Conservation (phyloP, 1,140 invertebrate genomes). For the Lordiphosa collinella region DNA sequence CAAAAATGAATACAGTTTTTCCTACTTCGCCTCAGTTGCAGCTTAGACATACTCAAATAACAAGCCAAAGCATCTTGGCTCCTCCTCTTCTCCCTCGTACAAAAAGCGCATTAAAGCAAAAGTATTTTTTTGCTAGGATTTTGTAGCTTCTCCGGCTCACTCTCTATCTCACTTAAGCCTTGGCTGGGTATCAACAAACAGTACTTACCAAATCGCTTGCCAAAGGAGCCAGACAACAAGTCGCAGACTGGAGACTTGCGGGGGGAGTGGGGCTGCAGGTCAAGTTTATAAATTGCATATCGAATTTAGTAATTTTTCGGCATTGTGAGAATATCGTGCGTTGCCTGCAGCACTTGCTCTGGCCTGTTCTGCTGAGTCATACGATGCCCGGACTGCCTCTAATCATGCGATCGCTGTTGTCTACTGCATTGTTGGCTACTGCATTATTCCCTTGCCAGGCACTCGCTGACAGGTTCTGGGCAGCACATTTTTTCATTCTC, state of each 20-base stretch:
- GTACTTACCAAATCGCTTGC: conserved; percentile 66
- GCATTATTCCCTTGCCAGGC: conserved; percentile 37
- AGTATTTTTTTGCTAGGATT: conserved; percentile 47
- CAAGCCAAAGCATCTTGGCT: conserved; percentile 19
- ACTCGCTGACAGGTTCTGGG: conserved; percentile 7
- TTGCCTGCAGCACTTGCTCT: conserved; percentile 36
- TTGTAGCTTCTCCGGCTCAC: conserved; percentile 49
- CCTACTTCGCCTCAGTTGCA: conserved; percentile 31
- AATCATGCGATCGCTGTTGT: conserved; percentile 67
- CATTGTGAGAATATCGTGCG: conserved; percentile 61
- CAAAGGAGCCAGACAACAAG: conserved; percentile 46
- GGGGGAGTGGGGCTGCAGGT: background rate
- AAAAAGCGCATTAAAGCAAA: conserved; percentile 65
- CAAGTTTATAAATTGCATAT: conserved; percentile 72
- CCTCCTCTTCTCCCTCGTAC: background rate
- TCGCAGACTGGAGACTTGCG: conserved; percentile 11
- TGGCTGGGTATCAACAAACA: conserved; percentile 66
- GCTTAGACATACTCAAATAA: conserved; percentile 49
- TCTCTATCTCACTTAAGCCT: no score
- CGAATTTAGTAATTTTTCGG: conserved; percentile 70
- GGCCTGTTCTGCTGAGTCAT: conserved; percentile 23
- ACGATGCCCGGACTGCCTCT: conserved; percentile 47
- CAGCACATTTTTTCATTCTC: conserved; percentile 55
- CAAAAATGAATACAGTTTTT: conserved; percentile 37
- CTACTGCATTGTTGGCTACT: conserved; percentile 45